Conservation (phyloP, 2,113 vertebrate genomes). For the Blennius ocellaris region DNA sequence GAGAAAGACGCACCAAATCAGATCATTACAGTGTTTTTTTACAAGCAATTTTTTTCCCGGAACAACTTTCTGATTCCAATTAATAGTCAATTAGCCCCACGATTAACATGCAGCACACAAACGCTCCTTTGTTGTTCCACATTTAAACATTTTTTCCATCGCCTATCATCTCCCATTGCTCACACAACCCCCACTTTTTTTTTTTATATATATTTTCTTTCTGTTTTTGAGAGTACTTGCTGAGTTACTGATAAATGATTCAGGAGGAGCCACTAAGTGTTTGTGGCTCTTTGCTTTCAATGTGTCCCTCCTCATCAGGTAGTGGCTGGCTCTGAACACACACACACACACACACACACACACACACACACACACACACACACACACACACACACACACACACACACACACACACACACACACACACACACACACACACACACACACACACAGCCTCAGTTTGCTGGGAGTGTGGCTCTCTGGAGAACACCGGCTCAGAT, state of each 20-base stretch:
- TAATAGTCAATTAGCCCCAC: constrained; percentile 67
- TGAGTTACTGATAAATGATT: constrained; percentile 69
- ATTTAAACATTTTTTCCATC: constrained; percentile 38
- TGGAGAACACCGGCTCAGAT: constrained; percentile 57
- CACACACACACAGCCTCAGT: background rate
- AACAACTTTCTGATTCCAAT: constrained; percentile 65
- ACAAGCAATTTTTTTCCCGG: constrained; percentile 52
- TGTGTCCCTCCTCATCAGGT: constrained; percentile 68
- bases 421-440: too few species aligned
- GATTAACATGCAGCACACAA: constrained; percentile 50
- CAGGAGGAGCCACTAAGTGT: constrained; percentile 52
- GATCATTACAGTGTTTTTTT: constrained; percentile 65
- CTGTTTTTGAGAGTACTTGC: constrained; percentile 20
- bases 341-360: constrained; percentile 24
- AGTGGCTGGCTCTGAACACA: too few species aligned
- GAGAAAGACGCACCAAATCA: constrained; percentile 44
- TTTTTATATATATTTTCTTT: too few species aligned
- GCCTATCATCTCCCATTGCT: constrained; percentile 20
- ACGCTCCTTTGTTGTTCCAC: constrained; percentile 26
- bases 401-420: background rate
- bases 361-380: too few species aligned
- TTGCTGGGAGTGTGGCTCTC: constrained; percentile 35
- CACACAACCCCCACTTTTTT: background rate
- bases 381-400: too few species aligned
- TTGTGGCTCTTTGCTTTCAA: constrained; percentile 66